Evolutionary conservation across 2,888 invertebrate genomes (phyloP).

Genomic region (Heliconius hortense): DNA sequence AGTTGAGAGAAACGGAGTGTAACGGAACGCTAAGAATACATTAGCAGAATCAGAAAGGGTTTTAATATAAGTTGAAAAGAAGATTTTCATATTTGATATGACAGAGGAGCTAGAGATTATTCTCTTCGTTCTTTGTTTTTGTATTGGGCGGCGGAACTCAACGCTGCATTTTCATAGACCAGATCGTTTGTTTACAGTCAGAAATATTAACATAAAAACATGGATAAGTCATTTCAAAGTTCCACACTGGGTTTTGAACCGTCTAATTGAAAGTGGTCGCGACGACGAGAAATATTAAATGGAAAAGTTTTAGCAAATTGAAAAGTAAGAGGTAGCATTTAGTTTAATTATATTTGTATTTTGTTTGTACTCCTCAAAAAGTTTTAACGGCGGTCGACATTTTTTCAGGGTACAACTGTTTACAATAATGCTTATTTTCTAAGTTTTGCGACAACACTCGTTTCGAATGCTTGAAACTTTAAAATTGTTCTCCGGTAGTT

Average conservation of each 20-base stretch:
- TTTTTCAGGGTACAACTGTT: neutral
- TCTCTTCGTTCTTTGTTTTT: neutral
- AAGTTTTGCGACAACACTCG: neutral
- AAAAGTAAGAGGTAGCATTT: conserved; percentile 14
- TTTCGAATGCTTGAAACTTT: neutral
- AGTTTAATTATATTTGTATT: conserved; percentile 10
- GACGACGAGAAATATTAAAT: conserved; percentile 11
- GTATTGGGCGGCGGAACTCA: neutral
- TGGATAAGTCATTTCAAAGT: conserved; percentile 19
- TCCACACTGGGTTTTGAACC: neutral
- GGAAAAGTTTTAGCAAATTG: conserved; percentile 5
- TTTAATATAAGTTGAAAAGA: neutral
- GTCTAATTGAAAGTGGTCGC: conserved; percentile 19
- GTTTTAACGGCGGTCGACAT: neutral
- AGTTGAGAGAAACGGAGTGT: too few relatives aligned
- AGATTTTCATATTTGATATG: neutral
- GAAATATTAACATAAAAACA: neutral
- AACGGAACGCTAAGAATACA: too few relatives aligned
- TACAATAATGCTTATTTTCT: neutral
- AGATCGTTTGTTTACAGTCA: neutral
- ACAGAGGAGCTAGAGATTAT: neutral
- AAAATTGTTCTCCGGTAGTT: neutral
- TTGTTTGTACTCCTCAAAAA: neutral
- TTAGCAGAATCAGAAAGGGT: too few relatives aligned
- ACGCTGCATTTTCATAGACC: neutral